Conservation (phyloP, 1,140 invertebrate species). For the Euwallacea fornicatus region DNA sequence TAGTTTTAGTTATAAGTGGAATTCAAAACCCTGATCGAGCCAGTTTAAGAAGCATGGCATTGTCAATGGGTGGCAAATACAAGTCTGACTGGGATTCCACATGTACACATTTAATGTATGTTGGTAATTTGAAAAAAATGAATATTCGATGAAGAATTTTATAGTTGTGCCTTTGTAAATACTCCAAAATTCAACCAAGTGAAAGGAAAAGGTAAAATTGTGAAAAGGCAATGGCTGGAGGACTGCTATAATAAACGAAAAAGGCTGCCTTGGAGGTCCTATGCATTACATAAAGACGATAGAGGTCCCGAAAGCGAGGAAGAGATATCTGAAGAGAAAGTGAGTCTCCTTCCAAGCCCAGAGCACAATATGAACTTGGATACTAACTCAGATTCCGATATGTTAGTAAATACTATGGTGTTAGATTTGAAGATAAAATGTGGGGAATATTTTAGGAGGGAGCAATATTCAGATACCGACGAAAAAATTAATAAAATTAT, state of each 20-base stretch:
- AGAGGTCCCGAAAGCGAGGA: slow-evolving; percentile 59
- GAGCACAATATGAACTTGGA: not conserved
- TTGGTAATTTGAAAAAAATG: not conserved
- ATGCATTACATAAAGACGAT: slow-evolving; percentile 58
- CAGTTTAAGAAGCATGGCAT: slow-evolving; percentile 67
- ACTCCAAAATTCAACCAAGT: slow-evolving; percentile 85
- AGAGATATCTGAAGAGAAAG: slow-evolving; percentile 54
- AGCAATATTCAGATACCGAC: slow-evolving; percentile 56
- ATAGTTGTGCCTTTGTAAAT: slow-evolving; percentile 83
- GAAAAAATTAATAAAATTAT: slow-evolving; percentile 58
- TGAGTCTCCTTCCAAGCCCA: slow-evolving; percentile 1
- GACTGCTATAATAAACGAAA: slow-evolving; percentile 66
- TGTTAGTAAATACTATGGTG: not conserved
- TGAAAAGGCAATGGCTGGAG: slow-evolving; percentile 76
- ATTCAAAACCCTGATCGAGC: slow-evolving; percentile 80
- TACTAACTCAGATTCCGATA: not conserved
- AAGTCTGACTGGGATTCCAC: slow-evolving; percentile 70
- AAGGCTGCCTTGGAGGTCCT: slow-evolving; percentile 73
- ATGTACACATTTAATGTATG: slow-evolving; percentile 82
- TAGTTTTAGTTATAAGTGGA: slow-evolving; percentile 81
- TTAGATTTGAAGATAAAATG: too few species aligned
- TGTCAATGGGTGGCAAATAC: slow-evolving; percentile 80
- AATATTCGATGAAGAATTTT: slow-evolving; percentile 1
- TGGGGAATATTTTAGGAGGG: slow-evolving; percentile 25
- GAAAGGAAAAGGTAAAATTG: slow-evolving; percentile 68